Percentiles rank a stretch among this genome's conserved stretches.
Conservation (phyloP, 2,888 invertebrate species). For the Minunthozetes semirufus region DNA sequence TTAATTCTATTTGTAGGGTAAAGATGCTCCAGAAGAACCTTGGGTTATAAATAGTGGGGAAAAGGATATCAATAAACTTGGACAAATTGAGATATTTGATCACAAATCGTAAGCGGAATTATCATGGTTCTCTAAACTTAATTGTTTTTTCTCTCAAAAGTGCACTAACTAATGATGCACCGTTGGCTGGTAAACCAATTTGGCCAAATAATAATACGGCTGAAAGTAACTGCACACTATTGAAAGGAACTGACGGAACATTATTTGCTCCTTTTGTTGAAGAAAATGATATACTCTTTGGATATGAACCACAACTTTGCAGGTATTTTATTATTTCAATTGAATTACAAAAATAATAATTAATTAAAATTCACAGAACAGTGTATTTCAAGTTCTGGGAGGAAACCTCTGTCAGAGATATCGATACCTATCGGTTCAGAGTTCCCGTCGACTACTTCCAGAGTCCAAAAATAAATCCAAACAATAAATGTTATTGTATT, state of each 20-base stretch:
- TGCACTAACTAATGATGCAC: background rate
- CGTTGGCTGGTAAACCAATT: background rate
- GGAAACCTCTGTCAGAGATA: background rate
- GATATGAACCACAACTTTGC: constrained; percentile 31
- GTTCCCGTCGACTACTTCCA: background rate
- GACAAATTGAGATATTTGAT: background rate
- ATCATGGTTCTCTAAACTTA: background rate
- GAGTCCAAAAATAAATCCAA: background rate
- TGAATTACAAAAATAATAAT: background rate
- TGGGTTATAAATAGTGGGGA: background rate
- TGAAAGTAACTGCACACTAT: background rate
- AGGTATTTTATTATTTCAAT: constrained; percentile 1
- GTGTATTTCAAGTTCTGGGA: background rate
- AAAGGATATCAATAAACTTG: background rate
- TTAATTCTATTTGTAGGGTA: background rate
- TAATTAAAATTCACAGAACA: background rate
- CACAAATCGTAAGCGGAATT: background rate
- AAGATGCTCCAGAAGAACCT: background rate
- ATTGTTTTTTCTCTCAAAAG: background rate
- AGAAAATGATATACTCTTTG: background rate
- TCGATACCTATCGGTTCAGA: constrained; percentile 1
- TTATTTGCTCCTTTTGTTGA: constrained; percentile 7
- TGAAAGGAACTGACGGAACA: constrained; percentile 33
- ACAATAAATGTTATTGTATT: constrained; percentile 19
- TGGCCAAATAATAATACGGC: background rate